Evolutionary conservation across 30 jellyfish, hydroid and myxozoan genomes (phyloP), one percentile per base, ranked within the genome.

Genomic region (Nemopilema nomurai): DNA sequence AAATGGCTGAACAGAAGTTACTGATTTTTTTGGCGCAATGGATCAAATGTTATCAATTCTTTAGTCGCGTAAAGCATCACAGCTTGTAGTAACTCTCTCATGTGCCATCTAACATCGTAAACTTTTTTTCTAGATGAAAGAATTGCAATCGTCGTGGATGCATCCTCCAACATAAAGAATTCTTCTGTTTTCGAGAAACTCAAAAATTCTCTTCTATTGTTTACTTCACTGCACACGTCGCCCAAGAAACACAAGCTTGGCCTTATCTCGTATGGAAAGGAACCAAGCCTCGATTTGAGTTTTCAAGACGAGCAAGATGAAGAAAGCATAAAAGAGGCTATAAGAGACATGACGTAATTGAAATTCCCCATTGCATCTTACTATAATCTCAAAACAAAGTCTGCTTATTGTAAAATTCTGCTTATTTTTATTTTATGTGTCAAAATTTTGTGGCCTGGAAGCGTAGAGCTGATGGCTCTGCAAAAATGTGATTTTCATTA

Each of bases 271-370:
- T 85, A 17, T 19, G 93, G 88, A 1, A 82, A 74, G 17, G 51
- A 74, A 51, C 93, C 93, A 13, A 65, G 16, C 57, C 84, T 85
- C 76, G 88, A 85, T 74, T 75, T 85, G 71, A 77, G 88, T 41
- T 85, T 85, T 30, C 79, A 75, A 0, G 83, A 67, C 33, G 51
- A 50, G 29, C 88, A 85, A 75, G 75, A 67, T 49, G 80, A 76
- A 19, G 84, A 76, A 51, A 75, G 71, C 29, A 76, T 85, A 19
- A 50, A 33, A 49, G 57, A 50, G 25, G 81, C 87, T 24, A 77
- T 77, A 9, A 53, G 51, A 32, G 53, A 85, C 33, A 75, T 85
- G 78, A 62, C 67, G 93, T 85, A 67, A 51, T 62, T 41, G 57
- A 3, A 41, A 13, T 41, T 41, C 6, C 6, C 57, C 13, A 13